Base-by-base conservation (phyloP, 2,888 invertebrate genomes). In the Lobophora halterata region DNA sequence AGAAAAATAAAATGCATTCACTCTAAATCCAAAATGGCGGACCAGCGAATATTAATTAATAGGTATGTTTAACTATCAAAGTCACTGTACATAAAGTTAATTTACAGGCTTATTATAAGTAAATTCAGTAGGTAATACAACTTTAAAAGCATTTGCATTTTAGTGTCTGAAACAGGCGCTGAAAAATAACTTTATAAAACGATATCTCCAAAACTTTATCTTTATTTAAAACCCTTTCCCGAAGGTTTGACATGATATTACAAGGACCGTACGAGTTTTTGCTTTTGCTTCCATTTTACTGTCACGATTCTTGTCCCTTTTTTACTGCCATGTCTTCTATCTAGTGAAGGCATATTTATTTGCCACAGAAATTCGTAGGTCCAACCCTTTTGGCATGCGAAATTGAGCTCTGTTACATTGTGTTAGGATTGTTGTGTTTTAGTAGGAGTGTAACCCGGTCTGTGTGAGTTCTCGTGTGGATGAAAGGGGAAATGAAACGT, bases 401-500 rank as follows among this genome's bases (percentile, higher is more conserved):
- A 40, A 30, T 21, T 31, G 10, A 7, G n/a, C 24, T 40, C 31
- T 45, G 27, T 11, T 8, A 5, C 3, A 2, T 24, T 2, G 35
- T 2, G 23, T 28, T 21, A 52, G 21, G 23, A 38, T 25, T 2
- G 20, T 8, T 17, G 21, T 9, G n/a, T 16, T 21, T 7, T 10
- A 5, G n/a, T 14, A 4, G 10, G 18, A 6, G 5, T 21, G 29
- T 11, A 14, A 36, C 20, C 18, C 30, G 7, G 23, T n/a, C 6
- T 13, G 26, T 29, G 46, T 8, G 27, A 37, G 55, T 65, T 64
- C 61, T 58, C 59, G 49, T 51, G 51, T 39, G 57, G 55, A 58
- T 61, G 55, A 53, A 58, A 59, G 44, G 56, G 55, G 71, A 75
- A 78, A 77, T 78, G 76, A 65, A 65, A 65, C 69, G 74, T 74